Percentiles rank a stretch among this genome's conserved stretches.
phyloP scores from a whole-genome alignment of 2,113 vertebrate genomes.

The Myiagra hebetior region DNA sequence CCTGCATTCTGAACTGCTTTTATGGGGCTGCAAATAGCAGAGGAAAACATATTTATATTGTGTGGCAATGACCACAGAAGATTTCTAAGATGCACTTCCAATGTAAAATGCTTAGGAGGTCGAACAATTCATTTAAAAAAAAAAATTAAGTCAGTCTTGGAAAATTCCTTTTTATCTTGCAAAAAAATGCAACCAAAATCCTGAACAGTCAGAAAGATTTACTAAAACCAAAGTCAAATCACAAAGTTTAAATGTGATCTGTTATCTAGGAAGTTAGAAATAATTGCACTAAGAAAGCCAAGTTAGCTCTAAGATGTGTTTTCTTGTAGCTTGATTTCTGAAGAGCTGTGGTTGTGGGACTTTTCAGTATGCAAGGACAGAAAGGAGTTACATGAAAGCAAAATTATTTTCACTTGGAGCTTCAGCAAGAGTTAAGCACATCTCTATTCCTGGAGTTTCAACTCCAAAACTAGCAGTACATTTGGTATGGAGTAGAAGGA shows the following conservation, averaged over 20 bases:
- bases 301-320: background rate
- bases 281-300: background rate
- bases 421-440: background rate
- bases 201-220: background rate
- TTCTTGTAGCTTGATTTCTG: background rate
- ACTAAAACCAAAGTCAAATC: background rate
- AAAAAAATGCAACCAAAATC: background rate
- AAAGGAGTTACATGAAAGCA: background rate
- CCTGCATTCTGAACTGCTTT: background rate
- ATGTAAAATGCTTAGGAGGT: background rate
- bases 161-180: background rate
- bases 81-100: background rate
- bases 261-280: background rate
- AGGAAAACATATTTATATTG: background rate
- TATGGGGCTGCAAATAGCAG: background rate
- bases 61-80: background rate
- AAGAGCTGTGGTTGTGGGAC: background rate
- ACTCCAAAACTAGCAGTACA: background rate
- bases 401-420: background rate
- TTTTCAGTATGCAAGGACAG: background rate
- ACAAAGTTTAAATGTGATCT: background rate
- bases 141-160: background rate
- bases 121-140: background rate
- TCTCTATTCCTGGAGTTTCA: background rate
- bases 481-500: background rate